Conservation (phyloP, 2,797 vertebrate genomes). For the Acanthiza pusilla region DNA sequence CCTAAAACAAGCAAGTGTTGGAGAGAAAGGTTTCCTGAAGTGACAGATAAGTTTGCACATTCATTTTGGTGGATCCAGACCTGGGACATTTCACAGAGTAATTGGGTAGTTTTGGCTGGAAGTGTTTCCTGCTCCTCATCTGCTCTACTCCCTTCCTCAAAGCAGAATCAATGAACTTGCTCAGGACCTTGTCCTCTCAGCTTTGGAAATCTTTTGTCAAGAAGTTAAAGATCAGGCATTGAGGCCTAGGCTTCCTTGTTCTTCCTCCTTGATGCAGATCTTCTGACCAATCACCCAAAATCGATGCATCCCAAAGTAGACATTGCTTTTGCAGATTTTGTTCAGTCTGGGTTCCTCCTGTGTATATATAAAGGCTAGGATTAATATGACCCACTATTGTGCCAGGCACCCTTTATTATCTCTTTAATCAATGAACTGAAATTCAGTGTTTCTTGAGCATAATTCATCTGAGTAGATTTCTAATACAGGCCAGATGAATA, state of each 20-base stretch:
- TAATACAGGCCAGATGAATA: background rate
- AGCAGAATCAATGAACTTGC: background rate
- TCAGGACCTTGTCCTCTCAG: background rate
- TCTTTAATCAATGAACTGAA: slow-evolving; percentile 5
- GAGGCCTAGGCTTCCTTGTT: background rate
- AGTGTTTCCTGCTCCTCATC: background rate
- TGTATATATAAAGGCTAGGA: background rate
- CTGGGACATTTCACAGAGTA: background rate
- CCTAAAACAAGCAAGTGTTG: background rate
- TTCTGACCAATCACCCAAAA: background rate
- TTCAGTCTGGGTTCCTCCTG: background rate
- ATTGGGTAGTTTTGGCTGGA: background rate
- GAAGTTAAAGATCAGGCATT: background rate
- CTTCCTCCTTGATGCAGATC: background rate
- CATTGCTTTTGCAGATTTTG: background rate
- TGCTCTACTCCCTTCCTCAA: background rate
- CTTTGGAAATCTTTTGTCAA: background rate
- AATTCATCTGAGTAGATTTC: background rate
- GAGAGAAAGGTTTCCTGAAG: background rate
- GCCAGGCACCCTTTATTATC: background rate
- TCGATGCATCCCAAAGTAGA: background rate
- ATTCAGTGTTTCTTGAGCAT: background rate
- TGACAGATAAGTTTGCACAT: background rate
- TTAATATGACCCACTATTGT: background rate
- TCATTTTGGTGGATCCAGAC: background rate